A percentile compares a stretch with the other conserved stretches of the same genome.
phyloP scores from a whole-genome alignment of 2,888 invertebrate genomes.

The Stegophylla sp. region DNA sequence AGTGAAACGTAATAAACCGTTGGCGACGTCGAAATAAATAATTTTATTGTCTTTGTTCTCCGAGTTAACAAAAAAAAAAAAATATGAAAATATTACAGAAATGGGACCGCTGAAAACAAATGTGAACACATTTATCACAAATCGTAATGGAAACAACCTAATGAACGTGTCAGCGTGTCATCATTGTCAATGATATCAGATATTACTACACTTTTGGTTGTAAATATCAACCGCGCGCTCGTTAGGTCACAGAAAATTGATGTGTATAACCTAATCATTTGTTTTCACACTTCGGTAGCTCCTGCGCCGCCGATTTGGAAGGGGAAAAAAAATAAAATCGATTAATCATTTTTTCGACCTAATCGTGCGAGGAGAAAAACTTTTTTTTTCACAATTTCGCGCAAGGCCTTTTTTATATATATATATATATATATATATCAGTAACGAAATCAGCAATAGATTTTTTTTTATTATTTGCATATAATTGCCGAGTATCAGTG shows the following conservation, averaged over 20 bases:
- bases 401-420: background rate
- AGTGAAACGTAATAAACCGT: too few species aligned
- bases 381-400: constrained; percentile 9
- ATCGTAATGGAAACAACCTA: background rate
- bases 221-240: constrained; percentile 34
- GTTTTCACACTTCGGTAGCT: constrained; percentile 29
- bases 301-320: constrained; percentile 18
- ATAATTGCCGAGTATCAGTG: background rate
- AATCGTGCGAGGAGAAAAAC: constrained; percentile 21
- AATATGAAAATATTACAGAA: background rate
- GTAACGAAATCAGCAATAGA: background rate
- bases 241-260: constrained; percentile 27
- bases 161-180: constrained; percentile 21
- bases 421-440: too few species aligned
- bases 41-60: too few species aligned
- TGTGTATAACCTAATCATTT: constrained; percentile 31
- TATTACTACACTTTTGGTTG: background rate
- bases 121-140: background rate
- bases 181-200: constrained; percentile 17
- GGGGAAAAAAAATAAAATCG: constrained; percentile 14
- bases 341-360: constrained; percentile 41
- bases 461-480: too few species aligned
- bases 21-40: too few species aligned
- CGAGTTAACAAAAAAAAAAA: background rate
- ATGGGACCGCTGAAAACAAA: background rate